phyloP scores from a whole-genome alignment of 1,140 invertebrate species.

The Drosophila jambulina region DNA sequence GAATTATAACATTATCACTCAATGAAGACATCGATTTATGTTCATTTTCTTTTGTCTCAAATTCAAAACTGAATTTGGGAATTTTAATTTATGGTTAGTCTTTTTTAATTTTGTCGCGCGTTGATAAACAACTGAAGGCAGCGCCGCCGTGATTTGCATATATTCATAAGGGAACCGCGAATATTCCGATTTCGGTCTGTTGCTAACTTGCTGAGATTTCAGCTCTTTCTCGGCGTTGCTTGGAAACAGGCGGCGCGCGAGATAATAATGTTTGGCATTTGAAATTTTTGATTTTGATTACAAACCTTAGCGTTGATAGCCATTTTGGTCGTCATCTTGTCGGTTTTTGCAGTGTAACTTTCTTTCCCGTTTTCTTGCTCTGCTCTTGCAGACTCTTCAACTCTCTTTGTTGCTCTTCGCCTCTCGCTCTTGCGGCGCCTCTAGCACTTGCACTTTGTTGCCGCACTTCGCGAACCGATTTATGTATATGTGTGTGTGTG shows the following conservation, averaged over 20 bases:
- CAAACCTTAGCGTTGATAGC: constrained; percentile 81
- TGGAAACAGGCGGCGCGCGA: constrained; percentile 3
- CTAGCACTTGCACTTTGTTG: constrained; percentile 51
- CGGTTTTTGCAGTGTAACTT: constrained; percentile 16
- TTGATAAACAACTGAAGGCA: constrained; percentile 27
- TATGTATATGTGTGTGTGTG: constrained; percentile 2
- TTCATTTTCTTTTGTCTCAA: constrained; percentile 7
- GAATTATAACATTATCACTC: neutral
- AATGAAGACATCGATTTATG: neutral
- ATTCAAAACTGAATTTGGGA: constrained; percentile 1
- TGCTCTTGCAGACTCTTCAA: constrained; percentile 9
- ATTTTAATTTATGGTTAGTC: neutral
- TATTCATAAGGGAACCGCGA: constrained; percentile 3
- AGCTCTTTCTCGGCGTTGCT: constrained; percentile 6
- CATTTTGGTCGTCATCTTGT: constrained; percentile 79
- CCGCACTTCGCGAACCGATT: constrained; percentile 15
- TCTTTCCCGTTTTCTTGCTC: constrained; percentile 17
- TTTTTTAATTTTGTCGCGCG: neutral
- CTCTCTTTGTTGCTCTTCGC: constrained; percentile 9
- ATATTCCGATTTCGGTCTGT: constrained; percentile 34
- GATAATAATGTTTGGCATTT: neutral
- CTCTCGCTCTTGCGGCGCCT: constrained; percentile 18
- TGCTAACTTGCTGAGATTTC: constrained; percentile 40
- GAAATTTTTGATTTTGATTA: constrained; percentile 21
- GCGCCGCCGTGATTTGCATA: constrained; percentile 13